phyloP scores from a whole-genome alignment of 2,888 invertebrate genomes.

The Philaethria dido region DNA sequence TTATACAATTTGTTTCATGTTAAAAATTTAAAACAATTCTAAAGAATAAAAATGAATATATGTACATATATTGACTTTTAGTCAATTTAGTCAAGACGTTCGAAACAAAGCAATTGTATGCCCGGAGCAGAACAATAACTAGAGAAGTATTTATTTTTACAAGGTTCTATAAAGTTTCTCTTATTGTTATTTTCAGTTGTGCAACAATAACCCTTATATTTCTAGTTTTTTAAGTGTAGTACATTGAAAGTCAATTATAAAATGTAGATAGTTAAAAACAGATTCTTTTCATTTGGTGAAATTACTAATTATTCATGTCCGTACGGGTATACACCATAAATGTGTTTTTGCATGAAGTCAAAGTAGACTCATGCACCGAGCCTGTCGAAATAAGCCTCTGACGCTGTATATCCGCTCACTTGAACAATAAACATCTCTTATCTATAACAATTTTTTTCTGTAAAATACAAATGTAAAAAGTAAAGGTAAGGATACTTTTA shows the following conservation, averaged over 20 bases:
- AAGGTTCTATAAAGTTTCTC: constrained; percentile 1
- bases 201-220: neutral
- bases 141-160: constrained; percentile 16
- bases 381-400: neutral
- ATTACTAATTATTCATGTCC: too few relatives aligned
- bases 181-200: neutral
- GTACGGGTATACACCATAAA: too few relatives aligned
- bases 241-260: neutral
- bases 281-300: too few relatives aligned
- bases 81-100: neutral
- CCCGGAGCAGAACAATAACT: constrained; percentile 15
- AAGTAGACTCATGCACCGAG: too few relatives aligned
- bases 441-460: neutral
- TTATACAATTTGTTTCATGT: neutral
- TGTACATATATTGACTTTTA: neutral
- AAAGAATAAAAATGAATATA: neutral
- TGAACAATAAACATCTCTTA: neutral
- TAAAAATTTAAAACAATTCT: neutral
- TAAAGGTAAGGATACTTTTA: too few relatives aligned
- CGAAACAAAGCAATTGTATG: constrained; percentile 23
- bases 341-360: too few relatives aligned
- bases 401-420: neutral
- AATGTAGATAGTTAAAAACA: too few relatives aligned
- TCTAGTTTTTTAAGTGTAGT: neutral
- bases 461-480: neutral